Evolutionary conservation across 2,888 invertebrate genomes (phyloP).

Genomic region (Diarsia rubi): DNA sequence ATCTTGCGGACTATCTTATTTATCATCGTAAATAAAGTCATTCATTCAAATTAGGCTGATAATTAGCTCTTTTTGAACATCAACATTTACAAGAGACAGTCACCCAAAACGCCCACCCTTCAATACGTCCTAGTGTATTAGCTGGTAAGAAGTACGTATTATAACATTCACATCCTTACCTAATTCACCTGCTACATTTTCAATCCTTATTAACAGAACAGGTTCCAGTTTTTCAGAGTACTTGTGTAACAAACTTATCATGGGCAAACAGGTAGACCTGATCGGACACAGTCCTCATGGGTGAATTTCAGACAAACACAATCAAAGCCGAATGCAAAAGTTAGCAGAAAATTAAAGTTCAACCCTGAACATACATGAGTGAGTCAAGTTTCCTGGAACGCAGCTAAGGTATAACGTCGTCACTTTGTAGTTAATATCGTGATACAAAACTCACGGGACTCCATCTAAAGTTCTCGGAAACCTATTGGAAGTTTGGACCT

Average conservation of each 20-base stretch:
- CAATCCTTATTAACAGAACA: not conserved
- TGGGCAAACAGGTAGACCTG: not conserved
- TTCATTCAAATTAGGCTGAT: too few species aligned
- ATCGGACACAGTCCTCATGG: not conserved
- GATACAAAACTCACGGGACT: conserved; percentile 11
- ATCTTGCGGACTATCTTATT: too few species aligned
- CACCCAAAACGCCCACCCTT: too few species aligned
- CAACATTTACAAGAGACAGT: too few species aligned
- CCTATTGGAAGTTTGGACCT: not conserved
- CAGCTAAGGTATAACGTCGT: not conserved
- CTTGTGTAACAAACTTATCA: not conserved
- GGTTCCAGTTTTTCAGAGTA: not conserved
- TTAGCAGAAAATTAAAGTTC: not conserved
- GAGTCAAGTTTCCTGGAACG: not conserved
- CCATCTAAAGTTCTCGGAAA: conserved; percentile 11
- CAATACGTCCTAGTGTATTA: too few species aligned
- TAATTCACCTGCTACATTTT: not conserved
- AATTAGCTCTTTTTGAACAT: too few species aligned
- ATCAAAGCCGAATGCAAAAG: not conserved
- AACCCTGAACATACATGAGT: not conserved
- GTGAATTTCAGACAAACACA: not conserved
- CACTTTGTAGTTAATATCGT: not conserved
- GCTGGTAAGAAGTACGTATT: too few species aligned
- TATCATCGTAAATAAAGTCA: too few species aligned
- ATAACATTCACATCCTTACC: not conserved